These are phyloP conservation scores for Xylota sylvarum DNA, from an alignment of 2,888 invertebrate genomes.

Conservation along the genomic window DNA sequence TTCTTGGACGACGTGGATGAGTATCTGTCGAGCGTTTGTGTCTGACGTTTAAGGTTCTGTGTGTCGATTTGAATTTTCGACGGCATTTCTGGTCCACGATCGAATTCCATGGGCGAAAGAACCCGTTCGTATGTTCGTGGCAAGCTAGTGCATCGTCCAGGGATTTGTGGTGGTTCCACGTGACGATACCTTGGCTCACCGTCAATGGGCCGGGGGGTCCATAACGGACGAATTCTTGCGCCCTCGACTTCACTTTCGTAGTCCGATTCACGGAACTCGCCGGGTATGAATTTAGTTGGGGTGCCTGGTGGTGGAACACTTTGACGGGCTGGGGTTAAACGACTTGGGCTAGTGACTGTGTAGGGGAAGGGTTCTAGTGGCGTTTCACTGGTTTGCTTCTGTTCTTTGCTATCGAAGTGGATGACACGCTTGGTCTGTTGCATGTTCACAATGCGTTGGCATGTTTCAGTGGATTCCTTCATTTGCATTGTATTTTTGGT, in stretches of 20 bases:
- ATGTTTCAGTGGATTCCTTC: conserved; percentile 89
- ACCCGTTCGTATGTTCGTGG: conserved; percentile 86
- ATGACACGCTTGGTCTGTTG: conserved; percentile 90
- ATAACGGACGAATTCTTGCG: conserved; percentile 87
- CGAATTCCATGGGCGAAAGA: conserved; percentile 88
- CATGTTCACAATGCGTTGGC: conserved; percentile 88
- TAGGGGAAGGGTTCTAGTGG: conserved; percentile 85
- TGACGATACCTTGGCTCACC: conserved; percentile 87
- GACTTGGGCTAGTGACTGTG: conserved; percentile 84
- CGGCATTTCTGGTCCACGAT: conserved; percentile 86
- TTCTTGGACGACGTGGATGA: conserved; percentile 78
- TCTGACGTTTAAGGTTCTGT: conserved; percentile 78
- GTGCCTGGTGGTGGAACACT: conserved; percentile 86
- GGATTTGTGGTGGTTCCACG: conserved; percentile 86
- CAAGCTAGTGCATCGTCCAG: conserved; percentile 85
- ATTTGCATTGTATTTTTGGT: conserved; percentile 89
- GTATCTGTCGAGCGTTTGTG: conserved; percentile 82
- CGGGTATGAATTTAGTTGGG: conserved; percentile 88
- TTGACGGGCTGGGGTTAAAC: conserved; percentile 82
- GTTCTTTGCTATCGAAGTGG: conserved; percentile 87
- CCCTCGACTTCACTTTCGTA: conserved; percentile 89
- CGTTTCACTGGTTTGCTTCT: conserved; percentile 79
- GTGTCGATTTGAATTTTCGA: conserved; percentile 82
- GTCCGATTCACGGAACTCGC: conserved; percentile 89
- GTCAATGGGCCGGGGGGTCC: conserved; percentile 88